Evolutionary conservation across 2,797 vertebrate genomes (phyloP).

Genomic region (Myiotriccus ornatus): DNA sequence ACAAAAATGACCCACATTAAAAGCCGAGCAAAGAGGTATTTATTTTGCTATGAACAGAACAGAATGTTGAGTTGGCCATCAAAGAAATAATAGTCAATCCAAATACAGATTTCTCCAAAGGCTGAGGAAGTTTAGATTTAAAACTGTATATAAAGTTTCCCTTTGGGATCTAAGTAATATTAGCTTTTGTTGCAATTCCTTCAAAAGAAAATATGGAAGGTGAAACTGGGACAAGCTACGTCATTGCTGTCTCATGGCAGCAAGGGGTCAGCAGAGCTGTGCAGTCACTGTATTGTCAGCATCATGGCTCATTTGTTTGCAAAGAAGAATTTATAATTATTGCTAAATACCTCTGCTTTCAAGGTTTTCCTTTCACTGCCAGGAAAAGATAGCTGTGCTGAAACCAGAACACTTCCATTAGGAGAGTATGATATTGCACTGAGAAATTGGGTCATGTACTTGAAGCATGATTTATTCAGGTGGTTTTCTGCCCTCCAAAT

Average conservation of each 20-base stretch:
- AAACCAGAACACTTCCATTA: constrained; percentile 11
- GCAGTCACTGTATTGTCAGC: neutral
- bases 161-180: neutral
- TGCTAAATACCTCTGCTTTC: neutral
- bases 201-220: neutral
- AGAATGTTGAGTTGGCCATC: neutral
- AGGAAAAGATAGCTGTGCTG: neutral
- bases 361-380: neutral
- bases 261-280: neutral
- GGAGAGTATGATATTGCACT: neutral
- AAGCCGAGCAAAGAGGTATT: neutral
- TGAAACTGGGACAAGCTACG: constrained; percentile 6
- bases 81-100: neutral
- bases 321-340: neutral
- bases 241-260: constrained; percentile 29
- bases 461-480: constrained; percentile 45
- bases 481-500: neutral
- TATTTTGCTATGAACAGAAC: neutral
- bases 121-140: neutral
- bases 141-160: neutral
- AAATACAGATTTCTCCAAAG: neutral
- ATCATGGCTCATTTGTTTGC: neutral
- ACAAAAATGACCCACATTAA: neutral
- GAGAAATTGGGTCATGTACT: neutral
- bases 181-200: neutral